Evolutionary conservation across 2,113 vertebrate species (phyloP).

Genomic region (Chlorodrepanis virens): DNA sequence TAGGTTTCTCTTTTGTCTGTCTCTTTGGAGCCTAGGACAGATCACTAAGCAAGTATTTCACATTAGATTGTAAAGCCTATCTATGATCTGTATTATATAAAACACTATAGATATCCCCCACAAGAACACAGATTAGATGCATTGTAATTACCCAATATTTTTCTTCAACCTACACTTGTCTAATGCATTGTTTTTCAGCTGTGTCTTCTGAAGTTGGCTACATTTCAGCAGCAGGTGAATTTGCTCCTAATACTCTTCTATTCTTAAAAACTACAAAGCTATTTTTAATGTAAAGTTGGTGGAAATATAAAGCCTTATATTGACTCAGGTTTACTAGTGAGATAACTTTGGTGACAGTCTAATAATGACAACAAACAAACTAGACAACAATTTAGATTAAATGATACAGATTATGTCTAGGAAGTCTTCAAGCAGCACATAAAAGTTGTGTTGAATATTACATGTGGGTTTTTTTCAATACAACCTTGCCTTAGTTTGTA

Average conservation of each 20-base stretch:
- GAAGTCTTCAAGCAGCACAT: neutral
- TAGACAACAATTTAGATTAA: neutral
- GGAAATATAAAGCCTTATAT: neutral
- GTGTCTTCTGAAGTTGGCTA: neutral
- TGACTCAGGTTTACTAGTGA: neutral
- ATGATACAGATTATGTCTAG: neutral
- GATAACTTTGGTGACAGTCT: neutral
- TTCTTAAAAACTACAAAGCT: neutral
- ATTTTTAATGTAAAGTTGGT: neutral
- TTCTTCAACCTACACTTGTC: neutral
- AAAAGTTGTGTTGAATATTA: neutral
- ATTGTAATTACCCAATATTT: neutral
- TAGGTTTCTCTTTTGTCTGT: neutral
- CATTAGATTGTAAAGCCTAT: neutral
- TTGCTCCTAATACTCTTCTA: neutral
- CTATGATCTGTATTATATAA: neutral
- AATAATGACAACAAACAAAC: neutral
- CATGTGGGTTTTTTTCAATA: neutral
- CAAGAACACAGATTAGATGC: neutral
- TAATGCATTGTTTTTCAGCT: neutral
- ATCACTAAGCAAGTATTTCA: neutral
- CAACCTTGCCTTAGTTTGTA: neutral
- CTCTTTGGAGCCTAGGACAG: neutral
- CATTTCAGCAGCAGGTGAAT: conserved; percentile 3
- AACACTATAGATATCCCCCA: neutral